phyloP scores from a whole-genome alignment of 1,140 invertebrate species.

The Drosophila malerkotliana region DNA sequence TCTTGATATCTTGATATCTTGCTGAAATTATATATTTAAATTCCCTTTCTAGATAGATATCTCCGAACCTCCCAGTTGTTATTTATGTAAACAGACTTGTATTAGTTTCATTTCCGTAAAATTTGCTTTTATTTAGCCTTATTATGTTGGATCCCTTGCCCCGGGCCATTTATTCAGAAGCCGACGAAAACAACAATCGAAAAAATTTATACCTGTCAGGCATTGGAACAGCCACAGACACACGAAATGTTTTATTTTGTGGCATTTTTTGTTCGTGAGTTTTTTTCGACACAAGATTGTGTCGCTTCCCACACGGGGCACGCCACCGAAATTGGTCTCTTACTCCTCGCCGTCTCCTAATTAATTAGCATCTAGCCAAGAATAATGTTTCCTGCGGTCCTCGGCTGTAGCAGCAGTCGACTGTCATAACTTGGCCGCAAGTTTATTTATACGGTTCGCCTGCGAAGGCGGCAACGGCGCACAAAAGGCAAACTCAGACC shows the following conservation, averaged over 20 bases:
- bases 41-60: too few relatives aligned
- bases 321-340: conserved; percentile 36
- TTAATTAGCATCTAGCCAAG: conserved; percentile 81
- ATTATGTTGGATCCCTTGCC: background rate
- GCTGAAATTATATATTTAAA: too few relatives aligned
- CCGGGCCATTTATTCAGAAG: conserved; percentile 16
- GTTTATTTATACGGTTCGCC: conserved; percentile 66
- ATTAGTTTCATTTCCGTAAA: conserved; percentile 3
- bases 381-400: conserved; percentile 75
- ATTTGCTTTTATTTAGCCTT: conserved; percentile 27
- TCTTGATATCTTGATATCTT: too few relatives aligned
- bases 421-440: conserved; percentile 74
- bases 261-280: background rate
- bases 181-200: conserved; percentile 47
- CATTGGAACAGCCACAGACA: conserved; percentile 3
- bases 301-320: conserved; percentile 48
- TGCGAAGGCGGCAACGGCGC: conserved; percentile 43
- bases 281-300: conserved; percentile 15
- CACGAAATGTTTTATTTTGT: conserved; percentile 41
- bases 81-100: conserved; percentile 15
- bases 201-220: conserved; percentile 44
- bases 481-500: conserved; percentile 15
- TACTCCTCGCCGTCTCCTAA: conserved; percentile 54
- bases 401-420: conserved; percentile 26
- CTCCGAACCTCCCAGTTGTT: background rate